A percentile compares a stretch with the other conserved stretches of the same genome.
phyloP scores from a whole-genome alignment of 2,113 vertebrate genomes.

The Trogon surrucura region DNA sequence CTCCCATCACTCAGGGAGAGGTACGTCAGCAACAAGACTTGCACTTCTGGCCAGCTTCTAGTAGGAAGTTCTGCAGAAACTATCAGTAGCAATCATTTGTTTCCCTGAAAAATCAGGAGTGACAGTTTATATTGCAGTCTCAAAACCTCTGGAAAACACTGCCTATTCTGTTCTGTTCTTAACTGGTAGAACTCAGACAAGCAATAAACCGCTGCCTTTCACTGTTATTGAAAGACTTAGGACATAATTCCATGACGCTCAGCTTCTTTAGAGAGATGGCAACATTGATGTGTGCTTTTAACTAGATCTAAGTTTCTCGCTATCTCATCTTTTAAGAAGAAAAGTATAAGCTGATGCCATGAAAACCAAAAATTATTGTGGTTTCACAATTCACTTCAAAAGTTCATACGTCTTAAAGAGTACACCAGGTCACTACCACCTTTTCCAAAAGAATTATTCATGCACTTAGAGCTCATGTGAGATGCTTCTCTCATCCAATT shows the following conservation, averaged over 20 bases:
- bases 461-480: rapidly evolving
- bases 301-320: not conserved
- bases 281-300: not conserved
- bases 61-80: not conserved
- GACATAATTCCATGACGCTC: not conserved
- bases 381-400: not conserved
- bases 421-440: not conserved
- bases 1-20: not conserved
- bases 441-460: not conserved
- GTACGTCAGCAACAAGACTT: not conserved
- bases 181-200: not conserved
- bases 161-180: not conserved
- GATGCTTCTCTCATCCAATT: not conserved
- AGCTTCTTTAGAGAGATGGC: not conserved
- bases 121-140: not conserved
- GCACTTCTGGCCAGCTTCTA: not conserved
- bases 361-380: not conserved
- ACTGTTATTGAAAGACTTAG: not conserved
- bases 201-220: not conserved
- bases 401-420: not conserved
- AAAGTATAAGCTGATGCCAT: not conserved
- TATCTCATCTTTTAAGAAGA: not conserved
- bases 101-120: not conserved
- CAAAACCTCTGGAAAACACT: not conserved
- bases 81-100: not conserved